These are phyloP conservation scores for Andrena praecox DNA, from an alignment of 2,888 invertebrate species.

Conservation along the genomic window DNA sequence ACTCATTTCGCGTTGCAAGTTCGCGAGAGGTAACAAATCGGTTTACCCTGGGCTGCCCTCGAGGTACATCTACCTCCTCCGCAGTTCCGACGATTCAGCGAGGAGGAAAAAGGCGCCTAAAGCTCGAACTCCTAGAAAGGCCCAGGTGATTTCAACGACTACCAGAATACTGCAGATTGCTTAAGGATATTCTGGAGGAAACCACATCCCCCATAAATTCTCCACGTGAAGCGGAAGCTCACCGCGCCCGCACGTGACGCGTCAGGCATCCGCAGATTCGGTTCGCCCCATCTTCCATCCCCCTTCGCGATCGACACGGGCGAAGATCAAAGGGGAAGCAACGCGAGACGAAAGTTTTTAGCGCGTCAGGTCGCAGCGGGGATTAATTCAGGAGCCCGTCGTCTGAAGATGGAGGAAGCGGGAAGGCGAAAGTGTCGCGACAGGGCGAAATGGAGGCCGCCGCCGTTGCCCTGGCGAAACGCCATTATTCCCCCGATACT, in stretches of 20 bases:
- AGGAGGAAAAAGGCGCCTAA: too few species aligned
- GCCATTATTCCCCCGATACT: constrained; percentile 73
- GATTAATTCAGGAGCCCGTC: constrained; percentile 62
- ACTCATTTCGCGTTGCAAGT: constrained; percentile 49
- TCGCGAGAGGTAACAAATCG: constrained; percentile 37
- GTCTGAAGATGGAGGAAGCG: neutral
- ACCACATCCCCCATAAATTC: neutral
- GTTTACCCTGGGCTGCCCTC: neutral
- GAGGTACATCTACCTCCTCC: neutral
- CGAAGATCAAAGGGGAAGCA: constrained; percentile 14
- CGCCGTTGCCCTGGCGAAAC: constrained; percentile 30
- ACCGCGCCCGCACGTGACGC: neutral
- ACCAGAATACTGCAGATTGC: too few species aligned
- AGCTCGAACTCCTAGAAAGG: too few species aligned
- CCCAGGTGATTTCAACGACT: neutral
- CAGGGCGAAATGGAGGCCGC: constrained; percentile 41
- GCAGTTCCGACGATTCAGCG: neutral
- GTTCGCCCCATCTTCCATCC: neutral
- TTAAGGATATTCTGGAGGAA: too few species aligned
- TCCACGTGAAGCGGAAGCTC: neutral
- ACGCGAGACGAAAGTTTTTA: constrained; percentile 33
- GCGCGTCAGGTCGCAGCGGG: constrained; percentile 34
- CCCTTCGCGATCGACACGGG: neutral
- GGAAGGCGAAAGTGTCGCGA: constrained; percentile 24
- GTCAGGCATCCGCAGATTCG: neutral